These are phyloP conservation scores for Papilio demoleus DNA, from an alignment of 2,888 invertebrate genomes.

Conservation along the genomic window DNA sequence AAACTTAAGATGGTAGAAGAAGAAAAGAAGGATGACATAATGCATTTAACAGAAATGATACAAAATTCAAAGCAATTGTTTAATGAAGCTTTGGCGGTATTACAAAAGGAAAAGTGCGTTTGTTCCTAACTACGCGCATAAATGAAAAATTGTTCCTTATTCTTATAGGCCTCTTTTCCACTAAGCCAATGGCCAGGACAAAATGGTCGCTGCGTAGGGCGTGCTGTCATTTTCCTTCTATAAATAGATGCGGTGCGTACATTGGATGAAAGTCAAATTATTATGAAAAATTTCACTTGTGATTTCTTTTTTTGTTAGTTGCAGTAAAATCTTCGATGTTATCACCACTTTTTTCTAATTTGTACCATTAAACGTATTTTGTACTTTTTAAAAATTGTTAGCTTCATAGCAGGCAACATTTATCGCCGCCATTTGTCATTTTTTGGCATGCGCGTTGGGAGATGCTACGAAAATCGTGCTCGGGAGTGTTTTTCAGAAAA, in stretches of 20 bases:
- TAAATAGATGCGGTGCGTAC: not conserved
- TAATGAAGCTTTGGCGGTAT: slow-evolving; percentile 77
- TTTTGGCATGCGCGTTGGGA: slow-evolving; percentile 81
- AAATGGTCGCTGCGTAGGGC: not conserved
- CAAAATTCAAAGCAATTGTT: slow-evolving; percentile 83
- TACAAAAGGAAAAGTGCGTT: slow-evolving; percentile 73
- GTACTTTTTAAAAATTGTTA: not conserved
- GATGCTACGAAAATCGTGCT: slow-evolving; percentile 76
- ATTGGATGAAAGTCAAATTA: not conserved
- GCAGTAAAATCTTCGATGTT: slow-evolving; percentile 38
- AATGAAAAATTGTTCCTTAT: not conserved
- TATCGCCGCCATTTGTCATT: slow-evolving; percentile 81
- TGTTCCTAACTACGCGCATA: slow-evolving; percentile 58
- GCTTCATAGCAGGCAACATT: slow-evolving; percentile 54
- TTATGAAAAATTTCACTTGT: not conserved
- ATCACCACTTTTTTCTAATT: not conserved
- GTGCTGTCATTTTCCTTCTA: not conserved
- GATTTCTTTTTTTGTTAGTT: not conserved
- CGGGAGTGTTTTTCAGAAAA: slow-evolving; percentile 73
- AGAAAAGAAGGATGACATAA: slow-evolving; percentile 84
- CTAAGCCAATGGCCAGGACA: not conserved
- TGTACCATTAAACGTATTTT: not conserved
- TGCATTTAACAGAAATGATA: slow-evolving; percentile 81
- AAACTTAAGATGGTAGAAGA: slow-evolving; percentile 85
- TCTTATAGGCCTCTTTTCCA: not conserved